These are phyloP conservation scores for Idaea aversata DNA, from an alignment of 2,888 invertebrate species.

Conservation along the genomic window DNA sequence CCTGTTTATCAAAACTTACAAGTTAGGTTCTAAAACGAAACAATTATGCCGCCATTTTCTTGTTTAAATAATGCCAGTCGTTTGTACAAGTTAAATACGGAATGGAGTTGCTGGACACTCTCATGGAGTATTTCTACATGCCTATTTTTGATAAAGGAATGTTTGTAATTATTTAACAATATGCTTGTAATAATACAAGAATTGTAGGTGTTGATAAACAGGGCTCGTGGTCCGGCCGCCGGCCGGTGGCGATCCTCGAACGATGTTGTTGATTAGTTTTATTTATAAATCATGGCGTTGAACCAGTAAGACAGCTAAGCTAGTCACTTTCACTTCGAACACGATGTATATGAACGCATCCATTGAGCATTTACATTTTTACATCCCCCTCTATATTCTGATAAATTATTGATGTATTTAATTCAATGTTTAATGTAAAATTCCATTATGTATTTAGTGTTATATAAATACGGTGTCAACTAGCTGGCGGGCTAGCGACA, in stretches of 20 bases:
- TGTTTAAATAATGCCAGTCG: too few relatives aligned
- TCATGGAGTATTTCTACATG: too few relatives aligned
- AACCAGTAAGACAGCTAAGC: constrained; percentile 30
- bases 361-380: constrained; percentile 61
- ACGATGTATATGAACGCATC: constrained; percentile 42
- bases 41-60: too few relatives aligned
- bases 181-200: too few relatives aligned
- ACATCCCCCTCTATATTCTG: constrained; percentile 31
- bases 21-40: too few relatives aligned
- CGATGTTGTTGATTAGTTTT: constrained; percentile 66
- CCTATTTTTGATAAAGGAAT: too few relatives aligned
- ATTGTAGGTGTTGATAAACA: too few relatives aligned
- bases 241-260: neutral
- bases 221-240: neutral
- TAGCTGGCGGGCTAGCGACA: constrained; percentile 55
- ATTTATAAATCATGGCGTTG: constrained; percentile 41
- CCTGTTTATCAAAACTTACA: too few relatives aligned
- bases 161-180: too few relatives aligned
- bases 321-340: constrained; percentile 47
- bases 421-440: constrained; percentile 40
- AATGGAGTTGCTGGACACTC: too few relatives aligned
- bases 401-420: constrained; percentile 32
- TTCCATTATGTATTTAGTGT: constrained; percentile 64
- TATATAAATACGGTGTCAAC: constrained; percentile 39
- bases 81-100: too few relatives aligned